Evolutionary conservation across 2,888 invertebrate genomes (phyloP), one percentile per base, ranked within the genome.

Genomic region (Vanessa cardui): DNA sequence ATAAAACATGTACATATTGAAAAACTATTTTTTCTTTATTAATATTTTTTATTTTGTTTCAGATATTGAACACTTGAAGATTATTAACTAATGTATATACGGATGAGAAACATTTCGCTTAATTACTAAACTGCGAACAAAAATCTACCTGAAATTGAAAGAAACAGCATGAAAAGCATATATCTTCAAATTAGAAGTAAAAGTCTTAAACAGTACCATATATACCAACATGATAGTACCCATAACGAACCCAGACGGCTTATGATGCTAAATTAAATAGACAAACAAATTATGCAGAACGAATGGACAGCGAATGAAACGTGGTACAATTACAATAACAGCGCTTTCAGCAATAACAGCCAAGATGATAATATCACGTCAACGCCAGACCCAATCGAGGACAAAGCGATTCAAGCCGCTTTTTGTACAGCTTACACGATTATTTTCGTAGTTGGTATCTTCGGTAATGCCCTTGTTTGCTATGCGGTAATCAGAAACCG

Each of bases 381-480:
- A 63, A 8, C 73, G 18, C 74, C 80, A 31, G 94, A 95, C 78
- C 92, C 95, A 12, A 95, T 96, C 70, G 94, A 95, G 72, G 93
- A 95, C 77, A 94, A 94, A 73, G 90, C 93, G 6, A 94, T 97
- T 50, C 96, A 97, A 88, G 94, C 95, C 20, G 85, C 95, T 62
- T 97, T 97, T 83, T 96, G 95, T 79, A 90, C 95, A 65, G 92
- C 96, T 52, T 98, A 98, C 86, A 93, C 94, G 2, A 90, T 95
- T 33, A 97, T 98, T 74, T 98, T 98, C 82, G 89, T 96, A 7
- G 92, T 97, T 26, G 98, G 98, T 3, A 91, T 97, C 45, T 95
- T 95, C 78, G 97, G 97, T 1, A 97, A 97, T 81, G 94, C 95
- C n/a, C 89, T 98, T 64, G 98, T 98, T 62, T 96, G 97, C 78